These are phyloP conservation scores for Channallabes apus DNA, from an alignment of 2,797 vertebrate genomes.

Conservation along the genomic window DNA sequence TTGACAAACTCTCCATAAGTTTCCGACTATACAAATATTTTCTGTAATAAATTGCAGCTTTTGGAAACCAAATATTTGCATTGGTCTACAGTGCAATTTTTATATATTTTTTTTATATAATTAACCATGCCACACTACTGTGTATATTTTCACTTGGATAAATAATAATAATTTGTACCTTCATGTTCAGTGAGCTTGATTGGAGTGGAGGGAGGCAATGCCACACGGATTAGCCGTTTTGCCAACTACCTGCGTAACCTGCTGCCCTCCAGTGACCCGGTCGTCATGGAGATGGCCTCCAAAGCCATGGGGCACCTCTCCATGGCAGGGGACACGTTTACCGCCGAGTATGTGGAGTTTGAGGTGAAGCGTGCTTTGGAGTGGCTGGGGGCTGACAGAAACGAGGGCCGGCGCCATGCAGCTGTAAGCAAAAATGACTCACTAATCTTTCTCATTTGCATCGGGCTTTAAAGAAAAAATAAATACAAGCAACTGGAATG, in stretches of 20 bases:
- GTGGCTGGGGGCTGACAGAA: constrained; percentile 95
- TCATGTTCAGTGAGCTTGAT: constrained; percentile 87
- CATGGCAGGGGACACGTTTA: constrained; percentile 97
- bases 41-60: too few relatives aligned
- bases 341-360: constrained; percentile 97
- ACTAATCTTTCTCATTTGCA: neutral
- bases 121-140: too few relatives aligned
- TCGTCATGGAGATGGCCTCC: constrained; percentile 99
- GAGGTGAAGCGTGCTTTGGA: constrained; percentile 98
- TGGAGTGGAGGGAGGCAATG: constrained; percentile 95
- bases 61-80: too few relatives aligned
- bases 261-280: constrained; percentile 92
- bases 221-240: constrained; percentile 94
- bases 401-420: constrained; percentile 94
- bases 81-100: too few relatives aligned
- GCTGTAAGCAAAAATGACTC: constrained; percentile 76
- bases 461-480: neutral
- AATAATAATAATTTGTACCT: neutral
- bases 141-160: too few relatives aligned
- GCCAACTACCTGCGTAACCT: constrained; percentile 98
- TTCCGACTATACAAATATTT: too few relatives aligned
- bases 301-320: constrained; percentile 96
- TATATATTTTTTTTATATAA: too few relatives aligned
- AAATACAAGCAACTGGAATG: neutral
- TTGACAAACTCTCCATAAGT: too few relatives aligned